These are phyloP conservation scores for Anolis sagrei DNA, from an alignment of 2,113 vertebrate genomes.

Conservation along the genomic window DNA sequence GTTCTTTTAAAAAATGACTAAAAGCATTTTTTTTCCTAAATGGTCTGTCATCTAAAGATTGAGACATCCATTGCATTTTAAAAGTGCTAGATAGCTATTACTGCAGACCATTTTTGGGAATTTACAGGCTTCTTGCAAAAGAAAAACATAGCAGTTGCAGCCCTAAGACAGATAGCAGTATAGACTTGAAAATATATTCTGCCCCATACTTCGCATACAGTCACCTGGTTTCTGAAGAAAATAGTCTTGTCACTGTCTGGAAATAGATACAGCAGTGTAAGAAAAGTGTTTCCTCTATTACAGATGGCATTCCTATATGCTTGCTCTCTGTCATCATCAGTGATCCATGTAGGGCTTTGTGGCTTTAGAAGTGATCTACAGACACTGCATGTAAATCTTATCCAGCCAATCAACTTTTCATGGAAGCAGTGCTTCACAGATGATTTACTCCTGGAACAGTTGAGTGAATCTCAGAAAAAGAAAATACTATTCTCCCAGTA, in stretches of 20 bases:
- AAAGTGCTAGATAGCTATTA: slow-evolving; percentile 58
- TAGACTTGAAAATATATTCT: slow-evolving; percentile 48
- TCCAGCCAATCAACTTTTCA: slow-evolving; percentile 33
- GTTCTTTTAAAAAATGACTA: slow-evolving; percentile 51
- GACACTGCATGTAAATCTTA: slow-evolving; percentile 46
- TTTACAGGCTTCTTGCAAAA: slow-evolving; percentile 55
- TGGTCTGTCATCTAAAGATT: slow-evolving; percentile 58
- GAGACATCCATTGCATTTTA: slow-evolving; percentile 49
- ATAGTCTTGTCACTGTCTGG: slow-evolving; percentile 58
- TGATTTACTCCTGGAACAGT: slow-evolving; percentile 48
- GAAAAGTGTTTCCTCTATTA: slow-evolving; percentile 49
- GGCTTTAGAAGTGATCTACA: slow-evolving; percentile 48
- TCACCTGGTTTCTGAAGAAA: slow-evolving; percentile 45
- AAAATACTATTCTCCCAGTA: not conserved
- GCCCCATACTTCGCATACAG: slow-evolving; percentile 36
- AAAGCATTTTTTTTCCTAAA: slow-evolving; percentile 54
- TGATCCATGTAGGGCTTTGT: slow-evolving; percentile 46
- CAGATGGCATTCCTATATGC: slow-evolving; percentile 29
- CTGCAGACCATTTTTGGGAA: slow-evolving; percentile 49
- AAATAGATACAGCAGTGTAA: slow-evolving; percentile 56
- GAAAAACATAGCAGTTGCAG: slow-evolving; percentile 54
- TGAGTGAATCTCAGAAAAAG: slow-evolving; percentile 10
- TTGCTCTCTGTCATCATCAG: slow-evolving; percentile 45
- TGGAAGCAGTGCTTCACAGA: slow-evolving; percentile 25
- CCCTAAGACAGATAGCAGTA: slow-evolving; percentile 52